Conservation (phyloP, 2,113 vertebrate species). For the Theropithecus gelada region DNA sequence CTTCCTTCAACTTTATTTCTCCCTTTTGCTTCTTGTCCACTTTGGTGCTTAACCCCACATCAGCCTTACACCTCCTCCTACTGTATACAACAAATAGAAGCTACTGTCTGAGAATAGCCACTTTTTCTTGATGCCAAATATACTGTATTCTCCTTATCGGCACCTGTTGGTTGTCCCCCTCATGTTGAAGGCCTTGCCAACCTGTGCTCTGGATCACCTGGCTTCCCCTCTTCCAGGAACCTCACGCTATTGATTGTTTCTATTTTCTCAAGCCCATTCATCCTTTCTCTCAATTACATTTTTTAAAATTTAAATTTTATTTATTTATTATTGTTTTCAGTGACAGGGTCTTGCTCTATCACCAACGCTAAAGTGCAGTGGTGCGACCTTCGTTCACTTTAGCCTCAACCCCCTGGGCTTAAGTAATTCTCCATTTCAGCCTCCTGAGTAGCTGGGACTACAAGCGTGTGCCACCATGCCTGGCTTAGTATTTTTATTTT, state of each 20-base stretch:
- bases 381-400: neutral
- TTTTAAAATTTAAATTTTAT: neutral
- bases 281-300: neutral
- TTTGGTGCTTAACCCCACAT: too few species aligned
- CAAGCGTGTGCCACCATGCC: neutral
- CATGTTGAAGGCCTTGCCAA: neutral
- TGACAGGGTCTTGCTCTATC: neutral
- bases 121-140: neutral
- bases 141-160: fast-evolving
- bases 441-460: neutral
- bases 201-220: neutral
- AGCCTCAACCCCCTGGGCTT: neutral
- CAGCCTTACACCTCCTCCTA: fast-evolving
- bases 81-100: too few species aligned
- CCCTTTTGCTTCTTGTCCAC: neutral
- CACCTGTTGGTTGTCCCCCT: fast-evolving
- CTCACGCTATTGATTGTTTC: neutral
- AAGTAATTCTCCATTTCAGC: neutral
- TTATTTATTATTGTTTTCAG: too few species aligned
- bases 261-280: neutral
- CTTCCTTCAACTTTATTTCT: neutral
- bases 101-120: fast-evolving
- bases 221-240: neutral
- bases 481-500: neutral
- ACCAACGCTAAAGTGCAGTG: neutral